These are phyloP conservation scores for Recurvirostra avosetta DNA, from an alignment of 2,113 vertebrate species.

Conservation along the genomic window DNA sequence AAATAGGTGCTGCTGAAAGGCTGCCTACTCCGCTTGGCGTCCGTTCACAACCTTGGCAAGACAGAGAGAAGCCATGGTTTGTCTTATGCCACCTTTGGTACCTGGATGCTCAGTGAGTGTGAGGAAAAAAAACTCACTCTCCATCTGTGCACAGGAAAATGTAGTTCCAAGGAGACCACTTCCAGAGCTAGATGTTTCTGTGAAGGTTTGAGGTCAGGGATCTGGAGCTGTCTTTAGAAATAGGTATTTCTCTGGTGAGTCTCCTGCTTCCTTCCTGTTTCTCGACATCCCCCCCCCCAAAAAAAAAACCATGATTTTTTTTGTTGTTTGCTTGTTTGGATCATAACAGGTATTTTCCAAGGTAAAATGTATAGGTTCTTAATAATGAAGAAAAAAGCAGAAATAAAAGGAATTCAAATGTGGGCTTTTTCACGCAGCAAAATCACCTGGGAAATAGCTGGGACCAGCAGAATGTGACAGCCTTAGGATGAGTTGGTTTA, in stretches of 20 bases:
- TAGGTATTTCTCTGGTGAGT: fast-evolving
- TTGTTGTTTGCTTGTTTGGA: background rate
- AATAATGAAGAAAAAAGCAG: background rate
- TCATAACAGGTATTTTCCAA: background rate
- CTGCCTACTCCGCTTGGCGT: background rate
- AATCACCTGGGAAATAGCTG: background rate
- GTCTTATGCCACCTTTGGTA: background rate
- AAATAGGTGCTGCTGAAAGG: too few species aligned
- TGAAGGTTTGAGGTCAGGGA: background rate
- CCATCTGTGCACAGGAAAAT: background rate
- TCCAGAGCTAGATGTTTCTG: background rate
- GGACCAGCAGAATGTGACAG: background rate
- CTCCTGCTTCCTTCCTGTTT: background rate
- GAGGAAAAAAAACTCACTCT: background rate
- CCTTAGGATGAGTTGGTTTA: background rate
- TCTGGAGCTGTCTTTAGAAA: background rate
- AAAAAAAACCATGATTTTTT: background rate
- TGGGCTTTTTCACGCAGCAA: background rate
- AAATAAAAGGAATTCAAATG: background rate
- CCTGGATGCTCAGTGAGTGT: background rate
- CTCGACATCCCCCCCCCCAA: too few species aligned
- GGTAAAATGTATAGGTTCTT: background rate
- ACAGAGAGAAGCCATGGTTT: background rate
- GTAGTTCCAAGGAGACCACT: background rate
- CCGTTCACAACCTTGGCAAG: background rate